These are phyloP conservation scores for Lordiphosa clarofinis DNA, from an alignment of 1,140 invertebrate species.

Conservation along the genomic window DNA sequence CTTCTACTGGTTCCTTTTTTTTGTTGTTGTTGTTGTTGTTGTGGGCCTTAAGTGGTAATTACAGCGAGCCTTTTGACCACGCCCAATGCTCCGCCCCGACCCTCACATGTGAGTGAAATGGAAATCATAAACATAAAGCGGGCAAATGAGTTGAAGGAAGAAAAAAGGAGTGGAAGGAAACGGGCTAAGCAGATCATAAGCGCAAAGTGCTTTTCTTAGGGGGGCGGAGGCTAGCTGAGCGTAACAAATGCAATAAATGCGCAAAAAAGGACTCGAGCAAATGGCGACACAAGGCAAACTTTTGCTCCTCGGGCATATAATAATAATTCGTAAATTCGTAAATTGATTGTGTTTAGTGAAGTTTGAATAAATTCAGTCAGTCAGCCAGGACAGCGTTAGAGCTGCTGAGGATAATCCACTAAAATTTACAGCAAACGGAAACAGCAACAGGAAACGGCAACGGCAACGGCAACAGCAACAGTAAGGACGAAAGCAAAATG, in stretches of 20 bases:
- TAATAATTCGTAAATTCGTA: slow-evolving; percentile 61
- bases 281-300: slow-evolving; percentile 49
- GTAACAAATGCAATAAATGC: slow-evolving; percentile 76
- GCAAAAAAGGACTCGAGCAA: slow-evolving; percentile 59
- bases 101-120: slow-evolving; percentile 47
- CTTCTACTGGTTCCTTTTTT: slow-evolving; percentile 9
- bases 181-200: slow-evolving; percentile 64
- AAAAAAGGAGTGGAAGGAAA: too few species aligned
- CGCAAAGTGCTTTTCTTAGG: slow-evolving; percentile 64
- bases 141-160: slow-evolving; percentile 57
- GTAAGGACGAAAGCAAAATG: too few species aligned
- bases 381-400: slow-evolving; percentile 9
- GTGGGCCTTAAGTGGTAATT: slow-evolving; percentile 69
- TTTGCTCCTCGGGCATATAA: slow-evolving; percentile 31
- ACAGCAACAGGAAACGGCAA: slow-evolving; percentile 77
- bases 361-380: slow-evolving; percentile 71
- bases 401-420: slow-evolving; percentile 65
- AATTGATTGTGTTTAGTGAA: slow-evolving; percentile 78
- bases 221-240: slow-evolving; percentile 34
- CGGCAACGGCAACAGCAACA: too few species aligned
- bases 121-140: slow-evolving; percentile 73
- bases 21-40: slow-evolving; percentile 26
- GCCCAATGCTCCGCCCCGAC: slow-evolving; percentile 54
- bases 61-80: slow-evolving; percentile 49
- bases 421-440: slow-evolving; percentile 78